These are phyloP conservation scores for Drosophila basisetae DNA, from an alignment of 2,888 invertebrate genomes.

Conservation along the genomic window DNA sequence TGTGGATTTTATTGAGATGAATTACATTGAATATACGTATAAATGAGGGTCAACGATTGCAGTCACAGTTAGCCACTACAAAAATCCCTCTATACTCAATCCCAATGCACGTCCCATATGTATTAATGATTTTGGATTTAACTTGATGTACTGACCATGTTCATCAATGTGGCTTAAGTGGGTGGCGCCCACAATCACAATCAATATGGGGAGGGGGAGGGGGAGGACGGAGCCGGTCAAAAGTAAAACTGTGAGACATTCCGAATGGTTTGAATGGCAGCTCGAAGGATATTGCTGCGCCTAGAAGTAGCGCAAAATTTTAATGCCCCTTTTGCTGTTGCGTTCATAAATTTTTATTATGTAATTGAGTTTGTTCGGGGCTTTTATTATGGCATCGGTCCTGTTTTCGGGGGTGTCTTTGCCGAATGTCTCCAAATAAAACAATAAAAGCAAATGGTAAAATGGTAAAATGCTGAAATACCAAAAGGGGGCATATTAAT, in stretches of 20 bases:
- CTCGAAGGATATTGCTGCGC: slow-evolving; percentile 25
- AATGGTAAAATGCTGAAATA: slow-evolving; percentile 47
- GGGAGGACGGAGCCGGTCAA: not conserved
- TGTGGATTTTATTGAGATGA: slow-evolving; percentile 77
- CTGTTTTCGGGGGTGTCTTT: slow-evolving; percentile 38
- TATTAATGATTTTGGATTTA: slow-evolving; percentile 78
- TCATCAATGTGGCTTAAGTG: slow-evolving; percentile 67
- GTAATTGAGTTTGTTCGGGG: slow-evolving; percentile 70
- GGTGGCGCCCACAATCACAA: slow-evolving; percentile 23
- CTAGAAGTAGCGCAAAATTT: slow-evolving; percentile 55
- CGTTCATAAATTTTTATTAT: slow-evolving; percentile 80
- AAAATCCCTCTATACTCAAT: slow-evolving; percentile 4
- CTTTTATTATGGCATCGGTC: slow-evolving; percentile 29
- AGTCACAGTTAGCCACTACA: slow-evolving; percentile 3
- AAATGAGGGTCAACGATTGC: slow-evolving; percentile 70
- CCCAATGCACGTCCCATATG: slow-evolving; percentile 47
- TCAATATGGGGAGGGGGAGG: slow-evolving; percentile 14
- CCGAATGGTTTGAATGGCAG: slow-evolving; percentile 8
- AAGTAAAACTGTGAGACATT: slow-evolving; percentile 24
- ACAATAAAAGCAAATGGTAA: slow-evolving; percentile 73
- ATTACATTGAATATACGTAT: slow-evolving; percentile 68
- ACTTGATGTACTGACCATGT: slow-evolving; percentile 67
- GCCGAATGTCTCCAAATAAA: slow-evolving; percentile 70
- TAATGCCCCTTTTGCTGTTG: slow-evolving; percentile 60
- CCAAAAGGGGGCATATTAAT: slow-evolving; percentile 62